Conservation (phyloP, 2,113 vertebrate species). For the Acanthochromis polyacanthus region DNA sequence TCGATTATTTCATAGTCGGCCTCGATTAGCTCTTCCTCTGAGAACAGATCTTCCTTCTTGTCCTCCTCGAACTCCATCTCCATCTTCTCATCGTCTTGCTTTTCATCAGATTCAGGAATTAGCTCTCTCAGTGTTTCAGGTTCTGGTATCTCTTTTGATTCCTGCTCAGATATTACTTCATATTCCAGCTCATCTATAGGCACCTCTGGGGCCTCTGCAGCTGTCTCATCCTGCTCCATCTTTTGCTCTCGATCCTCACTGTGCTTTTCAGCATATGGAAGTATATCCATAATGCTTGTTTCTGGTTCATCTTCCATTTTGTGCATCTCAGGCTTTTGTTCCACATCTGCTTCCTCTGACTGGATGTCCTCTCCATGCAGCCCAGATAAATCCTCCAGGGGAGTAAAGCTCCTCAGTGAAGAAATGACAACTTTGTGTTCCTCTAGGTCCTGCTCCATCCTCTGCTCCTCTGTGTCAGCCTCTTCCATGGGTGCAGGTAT, state of each 20-base stretch:
- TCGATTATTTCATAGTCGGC: constrained; percentile 86
- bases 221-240: constrained; percentile 24
- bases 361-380: constrained; percentile 27
- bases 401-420: constrained; percentile 74
- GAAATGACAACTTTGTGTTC: constrained; percentile 42
- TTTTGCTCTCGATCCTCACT: constrained; percentile 21
- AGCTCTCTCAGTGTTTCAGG: constrained; percentile 60
- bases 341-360: constrained; percentile 18
- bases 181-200: constrained; percentile 85
- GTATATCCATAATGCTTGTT: not conserved
- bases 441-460: constrained; percentile 28
- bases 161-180: constrained; percentile 87
- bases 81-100: constrained; percentile 13
- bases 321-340: constrained; percentile 8
- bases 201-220: constrained; percentile 73
- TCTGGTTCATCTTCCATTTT: constrained; percentile 7
- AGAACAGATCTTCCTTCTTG: constrained; percentile 33
- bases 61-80: constrained; percentile 32
- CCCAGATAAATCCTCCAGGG: constrained; percentile 75
- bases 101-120: constrained; percentile 14
- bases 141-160: constrained; percentile 78
- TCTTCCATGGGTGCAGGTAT: constrained; percentile 45
- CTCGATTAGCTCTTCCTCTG: constrained; percentile 79
- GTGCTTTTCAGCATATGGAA: constrained; percentile 14
- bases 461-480: constrained; percentile 17